Evolutionary conservation across 1,140 invertebrate genomes (phyloP).

Genomic region (Glossosoma conforme): DNA sequence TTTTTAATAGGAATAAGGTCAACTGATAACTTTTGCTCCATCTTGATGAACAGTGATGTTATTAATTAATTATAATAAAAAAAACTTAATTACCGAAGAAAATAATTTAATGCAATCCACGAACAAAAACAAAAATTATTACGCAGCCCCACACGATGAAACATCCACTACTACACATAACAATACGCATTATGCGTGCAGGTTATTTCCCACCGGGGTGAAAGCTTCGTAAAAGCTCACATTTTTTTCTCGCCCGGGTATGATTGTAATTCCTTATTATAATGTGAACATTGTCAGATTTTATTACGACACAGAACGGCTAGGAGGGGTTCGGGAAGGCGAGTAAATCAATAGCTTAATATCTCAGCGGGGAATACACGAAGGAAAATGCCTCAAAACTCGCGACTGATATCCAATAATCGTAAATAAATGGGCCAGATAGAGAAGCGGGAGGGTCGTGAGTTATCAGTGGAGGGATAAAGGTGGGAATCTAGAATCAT

Average conservation of each 20-base stretch:
- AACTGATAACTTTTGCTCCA: too few species aligned
- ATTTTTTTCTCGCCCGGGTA: conserved; percentile 9
- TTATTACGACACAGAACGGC: conserved; percentile 12
- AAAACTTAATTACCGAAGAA: too few species aligned
- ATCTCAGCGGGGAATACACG: conserved; percentile 26
- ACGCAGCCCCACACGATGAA: too few species aligned
- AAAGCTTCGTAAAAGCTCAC: too few species aligned
- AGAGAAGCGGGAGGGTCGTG: conserved; percentile 1
- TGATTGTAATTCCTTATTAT: conserved; percentile 15
- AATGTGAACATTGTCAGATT: conserved; percentile 21
- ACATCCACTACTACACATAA: too few species aligned
- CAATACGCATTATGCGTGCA: too few species aligned
- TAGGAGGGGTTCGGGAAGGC: conserved; percentile 1
- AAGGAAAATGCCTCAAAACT: conserved; percentile 29
- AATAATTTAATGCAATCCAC: too few species aligned
- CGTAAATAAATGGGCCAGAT: conserved; percentile 27
- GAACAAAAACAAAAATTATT: too few species aligned
- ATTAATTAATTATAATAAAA: too few species aligned
- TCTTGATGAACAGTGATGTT: too few species aligned
- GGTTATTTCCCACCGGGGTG: too few species aligned
- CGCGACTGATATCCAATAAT: conserved; percentile 30
- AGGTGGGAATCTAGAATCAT: not conserved
- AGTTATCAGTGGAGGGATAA: conserved; percentile 18
- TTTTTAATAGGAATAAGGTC: too few species aligned
- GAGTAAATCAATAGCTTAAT: conserved; percentile 27